phyloP scores from a whole-genome alignment of 2,797 vertebrate genomes.

The Aldrovandia affinis region DNA sequence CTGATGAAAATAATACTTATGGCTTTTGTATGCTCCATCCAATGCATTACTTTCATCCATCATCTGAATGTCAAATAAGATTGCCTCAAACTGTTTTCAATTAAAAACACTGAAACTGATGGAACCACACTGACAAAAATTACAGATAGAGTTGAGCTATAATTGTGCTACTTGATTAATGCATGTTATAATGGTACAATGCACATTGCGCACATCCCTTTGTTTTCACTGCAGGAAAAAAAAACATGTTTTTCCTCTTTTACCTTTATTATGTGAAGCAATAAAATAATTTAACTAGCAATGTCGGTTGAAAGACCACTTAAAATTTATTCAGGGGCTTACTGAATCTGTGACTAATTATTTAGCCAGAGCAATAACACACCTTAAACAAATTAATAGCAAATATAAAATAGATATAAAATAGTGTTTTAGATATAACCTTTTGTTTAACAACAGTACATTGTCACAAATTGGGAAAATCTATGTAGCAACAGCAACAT shows the following conservation, averaged over 20 bases:
- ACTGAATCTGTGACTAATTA: no score
- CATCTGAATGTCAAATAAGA: neutral
- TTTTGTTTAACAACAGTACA: no score
- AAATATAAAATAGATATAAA: no score
- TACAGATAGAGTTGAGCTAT: neutral
- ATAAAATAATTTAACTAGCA: no score
- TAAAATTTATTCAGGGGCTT: no score
- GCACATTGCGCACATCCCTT: neutral
- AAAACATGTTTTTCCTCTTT: neutral
- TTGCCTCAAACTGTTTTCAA: neutral
- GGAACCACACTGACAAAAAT: neutral
- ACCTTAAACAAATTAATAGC: no score
- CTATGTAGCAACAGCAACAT: no score
- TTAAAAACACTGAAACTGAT: neutral
- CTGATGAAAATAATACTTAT: neutral
- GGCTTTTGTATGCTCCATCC: neutral
- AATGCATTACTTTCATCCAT: neutral
- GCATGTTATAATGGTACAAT: neutral
- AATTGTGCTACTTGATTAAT: neutral
- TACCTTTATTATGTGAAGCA: no score
- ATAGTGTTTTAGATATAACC: no score
- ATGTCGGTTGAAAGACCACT: no score
- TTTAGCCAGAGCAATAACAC: no score
- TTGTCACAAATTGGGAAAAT: no score
- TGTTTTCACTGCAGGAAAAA: neutral